Evolutionary conservation across 2,113 vertebrate genomes (phyloP).

Genomic region (Damaliscus lunatus): DNA sequence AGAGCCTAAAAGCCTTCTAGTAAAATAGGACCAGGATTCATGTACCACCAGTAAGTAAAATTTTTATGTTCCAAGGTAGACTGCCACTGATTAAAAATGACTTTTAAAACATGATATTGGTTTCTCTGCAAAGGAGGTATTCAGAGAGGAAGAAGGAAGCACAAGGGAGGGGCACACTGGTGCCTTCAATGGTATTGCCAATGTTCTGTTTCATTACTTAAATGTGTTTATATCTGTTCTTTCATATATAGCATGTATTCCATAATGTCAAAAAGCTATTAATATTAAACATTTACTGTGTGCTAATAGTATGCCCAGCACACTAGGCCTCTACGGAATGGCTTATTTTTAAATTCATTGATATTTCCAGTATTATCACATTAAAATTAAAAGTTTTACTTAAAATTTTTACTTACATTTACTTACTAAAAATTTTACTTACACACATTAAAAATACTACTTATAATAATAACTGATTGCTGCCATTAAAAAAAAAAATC

Average conservation of each 20-base stretch:
- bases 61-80: background rate
- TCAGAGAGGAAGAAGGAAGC: background rate
- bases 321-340: background rate
- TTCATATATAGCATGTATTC: background rate
- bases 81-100: background rate
- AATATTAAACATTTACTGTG: background rate
- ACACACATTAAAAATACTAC: background rate
- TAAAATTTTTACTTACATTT: no score
- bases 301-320: background rate
- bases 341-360: background rate
- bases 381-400: background rate
- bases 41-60: background rate
- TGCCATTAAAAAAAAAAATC: background rate
- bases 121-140: background rate
- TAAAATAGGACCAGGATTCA: background rate
- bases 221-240: background rate
- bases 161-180: background rate
- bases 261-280: background rate
- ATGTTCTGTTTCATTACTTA: background rate
- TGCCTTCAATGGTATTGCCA: background rate
- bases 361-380: background rate
- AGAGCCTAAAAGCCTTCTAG: background rate
- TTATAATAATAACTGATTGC: background rate
- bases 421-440: no score
- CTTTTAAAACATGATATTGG: background rate